Evolutionary conservation across 1,140 invertebrate species (phyloP).

Genomic region (Streblospio benedicti): DNA sequence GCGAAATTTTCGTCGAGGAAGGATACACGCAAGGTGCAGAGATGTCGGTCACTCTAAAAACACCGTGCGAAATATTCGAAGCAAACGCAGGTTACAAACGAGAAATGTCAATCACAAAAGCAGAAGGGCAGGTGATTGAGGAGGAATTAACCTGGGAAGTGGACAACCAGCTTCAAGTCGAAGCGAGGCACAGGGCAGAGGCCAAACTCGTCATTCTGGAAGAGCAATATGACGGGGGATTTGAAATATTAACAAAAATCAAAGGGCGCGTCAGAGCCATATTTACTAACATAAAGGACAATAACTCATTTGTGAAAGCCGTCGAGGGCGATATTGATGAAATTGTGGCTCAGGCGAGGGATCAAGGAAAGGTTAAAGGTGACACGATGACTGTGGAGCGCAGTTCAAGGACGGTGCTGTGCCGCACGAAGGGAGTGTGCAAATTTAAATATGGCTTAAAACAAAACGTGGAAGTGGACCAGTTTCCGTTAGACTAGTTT

Average conservation of each 20-base stretch:
- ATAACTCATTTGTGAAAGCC: constrained; percentile 28
- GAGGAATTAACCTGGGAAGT: constrained; percentile 39
- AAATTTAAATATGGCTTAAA: constrained; percentile 29
- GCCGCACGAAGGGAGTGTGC: constrained; percentile 24
- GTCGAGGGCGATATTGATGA: constrained; percentile 25
- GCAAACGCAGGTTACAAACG: constrained; percentile 42
- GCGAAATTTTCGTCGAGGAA: constrained; percentile 31
- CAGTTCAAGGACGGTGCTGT: constrained; percentile 7
- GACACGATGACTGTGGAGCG: not conserved
- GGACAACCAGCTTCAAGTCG: constrained; percentile 23
- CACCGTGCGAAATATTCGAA: constrained; percentile 39
- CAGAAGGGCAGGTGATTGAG: constrained; percentile 34
- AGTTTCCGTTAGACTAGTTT: constrained; percentile 18
- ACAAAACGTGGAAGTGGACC: constrained; percentile 26
- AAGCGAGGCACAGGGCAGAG: constrained; percentile 25
- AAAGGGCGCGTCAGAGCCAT: constrained; percentile 29
- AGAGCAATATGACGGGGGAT: constrained; percentile 29
- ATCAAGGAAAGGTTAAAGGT: constrained; percentile 15
- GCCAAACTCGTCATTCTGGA: constrained; percentile 40
- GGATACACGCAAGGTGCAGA: constrained; percentile 35
- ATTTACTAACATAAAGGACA: constrained; percentile 30
- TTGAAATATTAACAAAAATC: constrained; percentile 29
- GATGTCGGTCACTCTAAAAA: constrained; percentile 38
- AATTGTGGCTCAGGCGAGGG: constrained; percentile 17
- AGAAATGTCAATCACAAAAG: constrained; percentile 22